Evolutionary conservation across 2,113 vertebrate genomes (phyloP), one percentile per base, ranked within the genome.

Genomic region (Ivindomyrus marchei): DNA sequence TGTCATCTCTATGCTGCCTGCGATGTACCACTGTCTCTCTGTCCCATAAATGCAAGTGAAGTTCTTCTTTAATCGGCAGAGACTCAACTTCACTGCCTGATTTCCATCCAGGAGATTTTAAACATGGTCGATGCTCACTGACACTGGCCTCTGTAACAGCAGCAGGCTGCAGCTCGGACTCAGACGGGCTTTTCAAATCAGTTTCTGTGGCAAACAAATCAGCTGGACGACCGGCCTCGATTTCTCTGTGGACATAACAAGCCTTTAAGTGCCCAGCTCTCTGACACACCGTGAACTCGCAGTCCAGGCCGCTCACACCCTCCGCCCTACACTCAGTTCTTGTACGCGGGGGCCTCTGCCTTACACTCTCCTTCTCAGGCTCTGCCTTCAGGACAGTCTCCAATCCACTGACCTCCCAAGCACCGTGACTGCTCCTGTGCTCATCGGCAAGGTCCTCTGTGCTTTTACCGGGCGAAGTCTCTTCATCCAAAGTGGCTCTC

Each of bases 401-500:
- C 94, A 94, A 94, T 94, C 93, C 95, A 95, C 95, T 95, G 95
- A 95, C 95, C 95, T 95, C 95, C 94, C 93, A 94, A 95, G 89
- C 88, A 89, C 89, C 31, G 4, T 21, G 90, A 88, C 88, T 91
- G 83, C 66, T 92, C 93, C 93, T 93, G 92, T 88, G 89, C 52
- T 85, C 47, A 19, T 89, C 89, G 6, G n/a, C 90, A 90, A 88
- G 87, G 52, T 85, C 90, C 19, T 91, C 88, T 56, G 92, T 77
- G 2, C 24, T 85, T 89, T 85, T 53, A 36, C 42, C 52, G 47
- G 91, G 84, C 42, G 80, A 92, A 91, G 24, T 77, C 45, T 52
- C 88, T 47, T 49, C 2, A 27, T 70, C 88, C 53, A 50, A 62
- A 0, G 85, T 10, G 27, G 74, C 17, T 7, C 46, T 47, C 77